Base-by-base conservation (phyloP, 1,140 invertebrate genomes). In the Cyclargus thomasi region DNA sequence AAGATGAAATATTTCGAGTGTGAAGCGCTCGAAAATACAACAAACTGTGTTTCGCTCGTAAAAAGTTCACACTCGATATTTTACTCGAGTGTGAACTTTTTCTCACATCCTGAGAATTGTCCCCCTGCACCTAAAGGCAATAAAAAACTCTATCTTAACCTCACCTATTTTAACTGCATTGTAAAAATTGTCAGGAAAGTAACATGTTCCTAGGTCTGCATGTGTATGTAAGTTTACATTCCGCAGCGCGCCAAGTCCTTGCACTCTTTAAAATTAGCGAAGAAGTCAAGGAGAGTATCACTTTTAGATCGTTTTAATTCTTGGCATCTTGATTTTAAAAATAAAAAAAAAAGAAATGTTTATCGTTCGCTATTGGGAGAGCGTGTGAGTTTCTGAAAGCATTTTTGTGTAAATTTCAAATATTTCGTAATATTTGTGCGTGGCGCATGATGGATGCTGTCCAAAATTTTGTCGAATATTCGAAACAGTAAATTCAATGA, bases 181-280 rank as follows among this genome's bases (percentile, higher is more conserved):
- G 8, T 47, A 47, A 0, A 11, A 16, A 14, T 14, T 18, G 17
- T 59, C 10, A 22, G n/a, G 18, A 16, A 59, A 59, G 17, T 55
- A 18, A 55, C n/a, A 55, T 59, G 18, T 20, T 5, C n/a, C n/a
- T n/a, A n/a, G 20, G 17, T 20, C 17, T 11, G 18, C 20, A 55
- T 8, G 55, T 20, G 18, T 20, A 21, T 59, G 55, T 59, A 59
- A 59, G 17, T 59, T 18, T 59, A 59, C 55, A 59, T 6, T 21
- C 10, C 20, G 55, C 10, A 18, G 6, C 18, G 55, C 21, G 55
- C 55, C 55, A 59, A 59, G 55, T 21, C 55, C 55, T 22, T 59
- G 55, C 55, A 59, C 55, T 59, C 55, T 59, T 59, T 59, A 59
- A 59, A 59, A 59, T 59, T 59, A 59, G 55, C 55, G 18, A 59